These are phyloP conservation scores for Cyanocitta stelleri DNA, from an alignment of 2,113 vertebrate species.

Conservation along the genomic window DNA sequence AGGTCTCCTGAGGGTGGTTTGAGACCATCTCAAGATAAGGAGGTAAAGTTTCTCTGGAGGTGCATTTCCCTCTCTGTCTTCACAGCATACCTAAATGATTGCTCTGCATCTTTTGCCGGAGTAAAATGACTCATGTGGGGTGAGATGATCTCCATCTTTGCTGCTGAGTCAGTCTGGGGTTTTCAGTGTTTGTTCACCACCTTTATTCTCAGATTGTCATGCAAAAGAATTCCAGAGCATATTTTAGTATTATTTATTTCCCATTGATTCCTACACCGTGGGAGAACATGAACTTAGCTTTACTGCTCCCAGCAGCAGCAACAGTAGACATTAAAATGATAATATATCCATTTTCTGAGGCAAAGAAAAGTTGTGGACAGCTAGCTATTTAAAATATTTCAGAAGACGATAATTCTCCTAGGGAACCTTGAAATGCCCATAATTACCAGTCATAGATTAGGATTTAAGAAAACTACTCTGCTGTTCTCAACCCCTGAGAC, in stretches of 20 bases:
- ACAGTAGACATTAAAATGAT: conserved; percentile 35
- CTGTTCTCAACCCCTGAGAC: conserved; percentile 18
- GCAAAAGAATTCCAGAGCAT: not conserved
- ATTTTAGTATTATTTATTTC: conserved; percentile 13
- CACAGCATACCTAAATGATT: not conserved
- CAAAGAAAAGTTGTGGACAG: conserved; percentile 51
- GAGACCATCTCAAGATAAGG: not conserved
- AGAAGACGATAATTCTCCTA: conserved; percentile 48
- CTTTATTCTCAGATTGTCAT: not conserved
- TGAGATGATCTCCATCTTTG: not conserved
- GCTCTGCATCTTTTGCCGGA: not conserved
- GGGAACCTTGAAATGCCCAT: conserved; percentile 8
- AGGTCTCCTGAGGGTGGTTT: not conserved
- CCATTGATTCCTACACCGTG: not conserved
- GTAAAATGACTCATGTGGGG: not conserved
- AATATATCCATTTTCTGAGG: conserved; percentile 39
- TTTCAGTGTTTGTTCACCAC: not conserved
- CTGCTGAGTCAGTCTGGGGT: not conserved
- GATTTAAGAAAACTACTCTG: not conserved
- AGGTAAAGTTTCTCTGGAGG: not conserved
- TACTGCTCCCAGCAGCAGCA: conserved; percentile 30
- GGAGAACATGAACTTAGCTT: conserved; percentile 4
- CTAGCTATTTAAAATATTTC: conserved; percentile 59
- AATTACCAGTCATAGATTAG: conserved; percentile 28
- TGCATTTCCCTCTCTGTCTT: not conserved